phyloP scores from a whole-genome alignment of 2,797 vertebrate species.

The Mus minutoides region DNA sequence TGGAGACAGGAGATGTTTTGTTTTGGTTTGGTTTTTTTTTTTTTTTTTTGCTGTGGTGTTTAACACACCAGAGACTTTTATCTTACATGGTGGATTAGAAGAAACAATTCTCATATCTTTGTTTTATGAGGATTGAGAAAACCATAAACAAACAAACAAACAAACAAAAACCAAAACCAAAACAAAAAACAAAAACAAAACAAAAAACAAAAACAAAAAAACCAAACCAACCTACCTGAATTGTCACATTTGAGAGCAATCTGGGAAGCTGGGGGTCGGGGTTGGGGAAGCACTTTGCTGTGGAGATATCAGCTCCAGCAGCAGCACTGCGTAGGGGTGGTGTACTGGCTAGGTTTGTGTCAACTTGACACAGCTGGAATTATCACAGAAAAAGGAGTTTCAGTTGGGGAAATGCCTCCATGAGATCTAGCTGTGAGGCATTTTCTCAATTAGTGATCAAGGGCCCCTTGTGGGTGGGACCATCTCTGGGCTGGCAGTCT shows the following conservation, averaged over 20 bases:
- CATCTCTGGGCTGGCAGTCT: too few relatives aligned
- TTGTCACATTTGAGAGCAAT: too few relatives aligned
- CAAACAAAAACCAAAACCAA: background rate
- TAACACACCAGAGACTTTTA: background rate
- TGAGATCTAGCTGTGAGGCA: too few relatives aligned
- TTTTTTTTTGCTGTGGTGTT: background rate
- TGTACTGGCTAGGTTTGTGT: too few relatives aligned
- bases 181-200: background rate
- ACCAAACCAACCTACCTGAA: background rate
- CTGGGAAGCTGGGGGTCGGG: background rate
- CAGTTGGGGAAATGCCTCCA: too few relatives aligned
- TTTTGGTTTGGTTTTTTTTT: too few relatives aligned
- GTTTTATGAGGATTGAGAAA: constrained; percentile 15
- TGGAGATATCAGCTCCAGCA: too few relatives aligned
- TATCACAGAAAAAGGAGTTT: too few relatives aligned
- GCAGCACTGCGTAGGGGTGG: background rate
- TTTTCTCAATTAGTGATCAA: too few relatives aligned
- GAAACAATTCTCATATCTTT: background rate
- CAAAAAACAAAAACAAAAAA: background rate
- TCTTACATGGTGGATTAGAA: background rate
- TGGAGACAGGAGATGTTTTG: background rate
- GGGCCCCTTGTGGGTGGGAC: too few relatives aligned
- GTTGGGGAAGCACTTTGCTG: background rate
- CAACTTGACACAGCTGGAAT: too few relatives aligned
- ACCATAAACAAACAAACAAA: background rate